A percentile compares a stretch with the other conserved stretches of the same genome.
These are phyloP conservation scores for Crenichthys baileyi DNA, from an alignment of 2,797 vertebrate genomes.

Conservation along the genomic window DNA sequence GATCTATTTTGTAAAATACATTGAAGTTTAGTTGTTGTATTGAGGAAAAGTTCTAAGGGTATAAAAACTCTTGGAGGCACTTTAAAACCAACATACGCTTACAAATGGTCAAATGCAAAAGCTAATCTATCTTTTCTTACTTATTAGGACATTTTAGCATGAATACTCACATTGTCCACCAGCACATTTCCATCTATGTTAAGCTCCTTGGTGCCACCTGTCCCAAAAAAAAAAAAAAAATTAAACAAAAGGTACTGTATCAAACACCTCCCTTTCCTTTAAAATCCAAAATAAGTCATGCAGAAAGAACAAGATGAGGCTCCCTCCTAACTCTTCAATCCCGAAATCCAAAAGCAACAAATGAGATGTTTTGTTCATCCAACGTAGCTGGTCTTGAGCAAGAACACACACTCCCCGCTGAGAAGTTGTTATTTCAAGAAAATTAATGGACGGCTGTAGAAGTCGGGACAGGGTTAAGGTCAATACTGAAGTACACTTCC, in stretches of 20 bases:
- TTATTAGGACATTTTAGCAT: neutral
- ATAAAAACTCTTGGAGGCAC: neutral
- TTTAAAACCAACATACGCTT: conserved; percentile 15
- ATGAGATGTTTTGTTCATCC: conserved; percentile 40
- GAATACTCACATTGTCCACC: conserved; percentile 73
- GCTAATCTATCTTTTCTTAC: neutral
- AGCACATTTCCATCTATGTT: conserved; percentile 43
- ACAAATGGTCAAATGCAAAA: conserved; percentile 2
- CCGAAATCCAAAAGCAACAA: conserved; percentile 45
- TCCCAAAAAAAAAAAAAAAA: conserved; percentile 45
- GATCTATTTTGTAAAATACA: neutral
- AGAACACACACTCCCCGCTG: conserved; percentile 55
- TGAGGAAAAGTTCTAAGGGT: neutral
- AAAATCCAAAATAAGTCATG: conserved; percentile 3
- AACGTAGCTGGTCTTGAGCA: conserved; percentile 52
- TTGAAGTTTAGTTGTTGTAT: neutral
- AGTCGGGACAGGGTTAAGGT: conserved; percentile 57
- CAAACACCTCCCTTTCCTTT: conserved; percentile 15
- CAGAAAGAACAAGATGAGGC: conserved; percentile 30
- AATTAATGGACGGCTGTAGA: conserved; percentile 54
- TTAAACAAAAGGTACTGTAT: conserved; percentile 39
- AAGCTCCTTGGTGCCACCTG: conserved; percentile 50
- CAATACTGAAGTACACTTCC: conserved; percentile 70
- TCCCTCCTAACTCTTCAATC: conserved; percentile 38
- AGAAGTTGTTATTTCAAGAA: conserved; percentile 59